phyloP scores from a whole-genome alignment of 1,140 invertebrate species.

The Batillaria attramentaria region DNA sequence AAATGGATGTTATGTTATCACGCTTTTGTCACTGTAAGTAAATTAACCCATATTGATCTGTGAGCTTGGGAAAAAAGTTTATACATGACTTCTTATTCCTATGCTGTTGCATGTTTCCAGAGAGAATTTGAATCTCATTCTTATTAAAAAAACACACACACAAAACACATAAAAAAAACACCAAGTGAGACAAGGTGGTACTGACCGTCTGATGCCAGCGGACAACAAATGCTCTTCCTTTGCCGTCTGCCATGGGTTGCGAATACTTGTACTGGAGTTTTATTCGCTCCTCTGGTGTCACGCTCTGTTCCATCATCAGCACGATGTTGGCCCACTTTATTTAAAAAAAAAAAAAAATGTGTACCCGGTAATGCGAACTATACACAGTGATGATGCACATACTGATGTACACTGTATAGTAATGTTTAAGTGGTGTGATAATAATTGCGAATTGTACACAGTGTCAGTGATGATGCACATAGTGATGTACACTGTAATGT shows the following conservation, averaged over 20 bases:
- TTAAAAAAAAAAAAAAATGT: conserved; percentile 36
- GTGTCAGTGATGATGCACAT: no score
- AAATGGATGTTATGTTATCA: no score
- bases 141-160: conserved; percentile 37
- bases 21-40: no score
- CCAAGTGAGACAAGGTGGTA: no score
- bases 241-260: conserved; percentile 93
- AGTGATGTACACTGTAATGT: no score
- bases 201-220: conserved; percentile 68
- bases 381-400: neutral
- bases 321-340: conserved; percentile 96
- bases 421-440: no score
- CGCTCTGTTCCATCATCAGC: conserved; percentile 94
- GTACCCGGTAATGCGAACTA: neutral
- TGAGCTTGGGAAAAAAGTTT: no score
- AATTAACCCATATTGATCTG: no score
- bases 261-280: conserved; percentile 91
- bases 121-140: neutral
- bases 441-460: no score
- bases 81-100: no score
- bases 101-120: neutral
- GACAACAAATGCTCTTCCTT: conserved; percentile 83
- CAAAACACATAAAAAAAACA: neutral
- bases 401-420: no score
- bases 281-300: conserved; percentile 87